A percentile compares a stretch with the other conserved stretches of the same genome.
phyloP scores from a whole-genome alignment of 2,888 invertebrate genomes.

The Sabatieria punctata region DNA sequence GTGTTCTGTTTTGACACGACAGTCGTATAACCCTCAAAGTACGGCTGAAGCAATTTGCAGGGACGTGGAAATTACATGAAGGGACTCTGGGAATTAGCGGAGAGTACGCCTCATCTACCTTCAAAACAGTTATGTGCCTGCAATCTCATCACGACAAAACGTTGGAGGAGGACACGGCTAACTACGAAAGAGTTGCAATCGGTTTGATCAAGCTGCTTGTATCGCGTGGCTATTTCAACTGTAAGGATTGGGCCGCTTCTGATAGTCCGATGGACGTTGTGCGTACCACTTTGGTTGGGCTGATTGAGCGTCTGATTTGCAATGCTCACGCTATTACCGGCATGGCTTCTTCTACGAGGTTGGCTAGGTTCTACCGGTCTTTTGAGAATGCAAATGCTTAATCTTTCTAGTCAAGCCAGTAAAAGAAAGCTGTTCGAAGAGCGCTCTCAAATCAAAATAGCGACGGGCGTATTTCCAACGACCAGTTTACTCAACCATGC shows the following conservation, averaged over 20 bases:
- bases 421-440: no score
- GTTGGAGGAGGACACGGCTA: neutral
- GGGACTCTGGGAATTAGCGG: neutral
- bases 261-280: neutral
- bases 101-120: neutral
- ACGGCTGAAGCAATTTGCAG: no score
- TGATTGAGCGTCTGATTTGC: neutral
- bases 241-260: no score
- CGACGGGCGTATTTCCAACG: slow-evolving; percentile 66
- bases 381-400: no score
- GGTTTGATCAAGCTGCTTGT: neutral
- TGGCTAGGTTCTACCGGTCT: no score
- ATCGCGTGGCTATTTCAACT: neutral
- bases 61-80: no score
- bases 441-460: slow-evolving; percentile 44
- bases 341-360: no score
- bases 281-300: neutral
- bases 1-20: no score
- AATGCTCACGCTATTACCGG: neutral
- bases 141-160: neutral
- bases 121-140: neutral
- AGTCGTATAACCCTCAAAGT: no score
- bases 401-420: no score
- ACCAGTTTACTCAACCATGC: slow-evolving; percentile 83
- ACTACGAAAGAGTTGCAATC: neutral